These are phyloP conservation scores for Catostylus mosaicus DNA, from an alignment of 30 jellyfish, hydroid and myxozoan species.

Conservation along the genomic window DNA sequence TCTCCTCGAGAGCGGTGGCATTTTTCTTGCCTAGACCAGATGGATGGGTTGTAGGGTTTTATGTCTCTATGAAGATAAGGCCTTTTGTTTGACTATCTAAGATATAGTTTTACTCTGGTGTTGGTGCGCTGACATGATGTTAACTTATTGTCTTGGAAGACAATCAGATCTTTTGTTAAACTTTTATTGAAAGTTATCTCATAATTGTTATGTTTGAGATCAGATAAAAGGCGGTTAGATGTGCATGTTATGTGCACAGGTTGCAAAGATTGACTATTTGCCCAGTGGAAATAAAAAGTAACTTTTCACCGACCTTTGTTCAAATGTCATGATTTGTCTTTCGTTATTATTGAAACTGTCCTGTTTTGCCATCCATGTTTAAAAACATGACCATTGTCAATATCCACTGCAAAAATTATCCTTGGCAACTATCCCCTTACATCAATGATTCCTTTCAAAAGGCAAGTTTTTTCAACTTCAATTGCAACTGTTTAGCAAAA, in stretches of 20 bases:
- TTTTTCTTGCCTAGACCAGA: background rate
- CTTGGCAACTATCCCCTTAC: no score
- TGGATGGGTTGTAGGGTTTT: constrained; percentile 1
- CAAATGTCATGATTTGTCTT: no score
- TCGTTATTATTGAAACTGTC: no score
- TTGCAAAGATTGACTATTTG: background rate
- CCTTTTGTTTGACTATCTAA: constrained; percentile 10
- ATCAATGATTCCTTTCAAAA: no score
- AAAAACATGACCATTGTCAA: no score
- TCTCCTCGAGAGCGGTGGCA: constrained; percentile 4
- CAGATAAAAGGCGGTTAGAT: constrained; percentile 3
- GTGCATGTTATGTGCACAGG: background rate
- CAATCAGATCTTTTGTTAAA: background rate
- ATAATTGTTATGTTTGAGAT: background rate
- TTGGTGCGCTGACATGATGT: background rate
- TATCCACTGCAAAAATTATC: no score
- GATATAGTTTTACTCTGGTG: background rate
- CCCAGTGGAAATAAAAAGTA: background rate
- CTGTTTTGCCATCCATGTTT: no score
- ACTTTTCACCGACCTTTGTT: no score
- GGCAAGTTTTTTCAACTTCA: no score
- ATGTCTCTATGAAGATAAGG: background rate
- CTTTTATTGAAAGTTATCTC: background rate
- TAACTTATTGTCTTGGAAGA: background rate
- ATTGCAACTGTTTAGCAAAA: no score